These are phyloP conservation scores for Menidia menidia DNA, from an alignment of 2,797 vertebrate species.

Conservation along the genomic window DNA sequence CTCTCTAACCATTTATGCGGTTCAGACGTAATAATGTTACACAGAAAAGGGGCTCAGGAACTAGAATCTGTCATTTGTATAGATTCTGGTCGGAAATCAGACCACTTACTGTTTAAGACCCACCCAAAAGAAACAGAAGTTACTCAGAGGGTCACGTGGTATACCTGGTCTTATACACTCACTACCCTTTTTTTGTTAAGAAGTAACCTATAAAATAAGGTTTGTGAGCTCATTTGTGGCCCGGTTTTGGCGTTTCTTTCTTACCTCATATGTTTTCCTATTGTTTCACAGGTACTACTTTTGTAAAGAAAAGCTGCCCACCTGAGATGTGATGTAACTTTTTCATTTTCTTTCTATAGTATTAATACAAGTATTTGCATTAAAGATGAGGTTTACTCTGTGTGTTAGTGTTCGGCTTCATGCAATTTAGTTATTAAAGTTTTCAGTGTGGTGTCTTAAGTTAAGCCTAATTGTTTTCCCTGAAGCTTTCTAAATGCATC, in stretches of 20 bases:
- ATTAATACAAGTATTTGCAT: constrained; percentile 56
- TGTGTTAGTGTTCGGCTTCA: neutral
- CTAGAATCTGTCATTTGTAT: neutral
- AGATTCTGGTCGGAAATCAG: constrained; percentile 1
- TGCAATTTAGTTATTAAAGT: too few species aligned
- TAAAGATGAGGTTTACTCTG: constrained; percentile 40
- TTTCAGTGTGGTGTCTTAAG: too few species aligned
- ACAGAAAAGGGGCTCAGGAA: neutral
- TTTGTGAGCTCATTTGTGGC: neutral
- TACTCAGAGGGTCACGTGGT: constrained; percentile 20
- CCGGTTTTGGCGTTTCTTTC: constrained; percentile 39
- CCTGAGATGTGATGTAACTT: constrained; percentile 57
- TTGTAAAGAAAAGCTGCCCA: constrained; percentile 45
- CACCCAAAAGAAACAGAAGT: neutral
- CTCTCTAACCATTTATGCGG: neutral
- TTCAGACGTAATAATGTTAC: neutral
- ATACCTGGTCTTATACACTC: constrained; percentile 27
- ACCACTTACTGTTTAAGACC: constrained; percentile 1
- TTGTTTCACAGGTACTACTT: constrained; percentile 55
- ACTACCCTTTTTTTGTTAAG: constrained; percentile 4
- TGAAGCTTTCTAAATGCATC: too few species aligned
- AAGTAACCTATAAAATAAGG: neutral
- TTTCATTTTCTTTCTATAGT: constrained; percentile 57
- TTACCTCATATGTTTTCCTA: constrained; percentile 63
- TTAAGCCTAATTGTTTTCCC: too few species aligned